Evolutionary conservation across 2,797 vertebrate species (phyloP).

Genomic region (Cynodonichthys magdalenae): DNA sequence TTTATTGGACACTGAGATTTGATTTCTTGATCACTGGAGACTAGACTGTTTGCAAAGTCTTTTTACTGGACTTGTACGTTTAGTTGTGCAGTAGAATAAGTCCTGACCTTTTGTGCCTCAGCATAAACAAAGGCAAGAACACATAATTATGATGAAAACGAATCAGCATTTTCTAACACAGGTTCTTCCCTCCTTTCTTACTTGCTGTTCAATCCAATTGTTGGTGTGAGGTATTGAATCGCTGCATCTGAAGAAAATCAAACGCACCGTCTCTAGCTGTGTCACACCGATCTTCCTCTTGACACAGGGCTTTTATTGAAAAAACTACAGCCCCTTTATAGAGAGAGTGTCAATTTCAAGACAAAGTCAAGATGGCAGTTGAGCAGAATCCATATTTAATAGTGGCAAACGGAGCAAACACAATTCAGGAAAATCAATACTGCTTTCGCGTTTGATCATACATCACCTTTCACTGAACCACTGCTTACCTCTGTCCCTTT

Average conservation of each 20-base stretch:
- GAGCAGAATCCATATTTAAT: constrained; percentile 82
- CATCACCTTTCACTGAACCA: constrained; percentile 69
- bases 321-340: constrained; percentile 74
- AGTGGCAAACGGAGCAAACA: constrained; percentile 80
- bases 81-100: too few relatives aligned
- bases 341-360: constrained; percentile 78
- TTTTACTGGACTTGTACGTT: too few relatives aligned
- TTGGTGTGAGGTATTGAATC: constrained; percentile 42
- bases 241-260: constrained; percentile 60
- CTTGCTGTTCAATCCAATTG: constrained; percentile 32
- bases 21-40: too few relatives aligned
- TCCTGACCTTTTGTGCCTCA: too few relatives aligned
- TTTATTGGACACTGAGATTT: not conserved
- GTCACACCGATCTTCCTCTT: constrained; percentile 62
- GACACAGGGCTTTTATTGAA: constrained; percentile 70
- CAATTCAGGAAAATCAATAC: constrained; percentile 81
- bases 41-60: too few relatives aligned
- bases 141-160: too few relatives aligned
- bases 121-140: too few relatives aligned
- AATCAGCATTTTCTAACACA: not conserved
- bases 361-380: constrained; percentile 74
- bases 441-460: constrained; percentile 78
- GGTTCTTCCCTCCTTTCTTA: not conserved
- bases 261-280: constrained; percentile 44
- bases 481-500: constrained; percentile 62